Evolutionary conservation across 2,888 invertebrate species (phyloP).

Genomic region (Drosophila percnosoma): DNA sequence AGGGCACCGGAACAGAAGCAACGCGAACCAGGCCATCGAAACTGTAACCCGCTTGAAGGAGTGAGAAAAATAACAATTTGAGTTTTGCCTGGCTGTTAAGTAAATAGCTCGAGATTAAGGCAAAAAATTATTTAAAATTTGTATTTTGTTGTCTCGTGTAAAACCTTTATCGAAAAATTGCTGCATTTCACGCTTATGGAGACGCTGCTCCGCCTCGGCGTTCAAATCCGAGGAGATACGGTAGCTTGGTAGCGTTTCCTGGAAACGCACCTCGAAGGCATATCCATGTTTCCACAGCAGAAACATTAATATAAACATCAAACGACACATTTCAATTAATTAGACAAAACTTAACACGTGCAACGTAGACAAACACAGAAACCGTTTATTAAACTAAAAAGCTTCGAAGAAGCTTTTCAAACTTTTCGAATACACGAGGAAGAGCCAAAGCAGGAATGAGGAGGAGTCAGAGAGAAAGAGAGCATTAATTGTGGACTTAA

Average conservation of each 20-base stretch:
- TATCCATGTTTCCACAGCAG: constrained; percentile 11
- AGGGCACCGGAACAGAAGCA: constrained; percentile 83
- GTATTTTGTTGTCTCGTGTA: background rate
- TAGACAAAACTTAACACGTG: constrained; percentile 3
- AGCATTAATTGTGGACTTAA: background rate
- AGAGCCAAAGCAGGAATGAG: background rate
- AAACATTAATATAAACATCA: constrained; percentile 58
- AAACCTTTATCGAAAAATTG: constrained; percentile 1
- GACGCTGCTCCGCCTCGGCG: background rate
- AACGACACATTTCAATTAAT: constrained; percentile 53
- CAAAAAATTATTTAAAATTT: background rate
- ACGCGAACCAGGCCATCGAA: constrained; percentile 84
- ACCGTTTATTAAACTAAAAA: background rate
- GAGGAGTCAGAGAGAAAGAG: background rate
- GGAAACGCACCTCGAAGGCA: constrained; percentile 43
- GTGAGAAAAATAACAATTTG: background rate
- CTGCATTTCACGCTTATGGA: constrained; percentile 1
- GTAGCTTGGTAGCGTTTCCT: constrained; percentile 55
- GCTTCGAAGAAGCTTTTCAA: constrained; percentile 1
- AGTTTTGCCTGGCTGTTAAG: background rate
- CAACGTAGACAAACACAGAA: background rate
- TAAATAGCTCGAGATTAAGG: background rate
- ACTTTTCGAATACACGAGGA: background rate
- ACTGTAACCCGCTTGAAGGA: constrained; percentile 82
- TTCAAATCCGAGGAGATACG: constrained; percentile 55